Percentiles rank a stretch among this genome's conserved stretches.
Evolutionary conservation across 2,113 vertebrate genomes (phyloP).

Genomic region (Phylloscopus whistleri): DNA sequence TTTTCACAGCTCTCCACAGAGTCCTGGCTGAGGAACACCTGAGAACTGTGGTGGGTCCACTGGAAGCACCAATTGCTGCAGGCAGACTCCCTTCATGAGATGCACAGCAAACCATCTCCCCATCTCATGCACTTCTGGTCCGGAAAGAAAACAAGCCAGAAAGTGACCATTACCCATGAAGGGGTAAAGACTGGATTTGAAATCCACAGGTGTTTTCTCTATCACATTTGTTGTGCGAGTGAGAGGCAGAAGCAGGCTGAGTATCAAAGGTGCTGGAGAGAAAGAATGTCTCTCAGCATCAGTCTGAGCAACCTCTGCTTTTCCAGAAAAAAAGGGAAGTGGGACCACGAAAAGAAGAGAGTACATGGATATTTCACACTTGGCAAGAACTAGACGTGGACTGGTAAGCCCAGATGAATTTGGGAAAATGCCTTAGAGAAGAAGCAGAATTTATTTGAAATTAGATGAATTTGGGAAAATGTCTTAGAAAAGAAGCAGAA

Average conservation of each 20-base stretch:
- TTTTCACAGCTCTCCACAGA: neutral
- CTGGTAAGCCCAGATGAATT: neutral
- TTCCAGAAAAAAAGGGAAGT: neutral
- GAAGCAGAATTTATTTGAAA: neutral
- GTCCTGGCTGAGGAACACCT: neutral
- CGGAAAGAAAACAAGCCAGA: neutral
- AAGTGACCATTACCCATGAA: neutral
- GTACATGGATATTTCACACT: neutral
- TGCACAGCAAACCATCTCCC: neutral
- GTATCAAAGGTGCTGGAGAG: neutral
- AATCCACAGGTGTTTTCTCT: neutral
- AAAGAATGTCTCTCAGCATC: neutral
- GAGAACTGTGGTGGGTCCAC: fast-evolving
- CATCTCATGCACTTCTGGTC: neutral
- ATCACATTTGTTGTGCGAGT: fast-evolving
- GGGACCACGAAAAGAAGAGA: neutral
- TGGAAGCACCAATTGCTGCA: neutral
- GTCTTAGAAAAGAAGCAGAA: neutral
- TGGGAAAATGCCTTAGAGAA: neutral
- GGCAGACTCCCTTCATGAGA: neutral
- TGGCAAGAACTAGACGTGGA: neutral
- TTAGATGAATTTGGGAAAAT: neutral
- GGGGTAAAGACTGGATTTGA: neutral
- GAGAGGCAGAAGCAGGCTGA: neutral
- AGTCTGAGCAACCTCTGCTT: neutral